Percentiles rank a stretch among this genome's conserved stretches.
Evolutionary conservation across 2,113 vertebrate species (phyloP).

Genomic region (Orientallactaga bullata): DNA sequence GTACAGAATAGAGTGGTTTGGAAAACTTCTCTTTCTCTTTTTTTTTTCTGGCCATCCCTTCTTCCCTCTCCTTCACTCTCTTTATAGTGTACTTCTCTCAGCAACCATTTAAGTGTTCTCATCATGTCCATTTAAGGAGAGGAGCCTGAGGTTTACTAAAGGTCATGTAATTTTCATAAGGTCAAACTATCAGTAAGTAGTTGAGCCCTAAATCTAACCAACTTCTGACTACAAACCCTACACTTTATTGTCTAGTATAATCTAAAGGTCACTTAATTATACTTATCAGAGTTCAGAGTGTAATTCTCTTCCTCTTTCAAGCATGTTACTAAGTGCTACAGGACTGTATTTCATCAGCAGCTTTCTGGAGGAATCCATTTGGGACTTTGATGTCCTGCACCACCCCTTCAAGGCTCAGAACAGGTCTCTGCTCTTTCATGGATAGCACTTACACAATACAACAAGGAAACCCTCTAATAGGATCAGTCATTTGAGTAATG

Average conservation of each 20-base stretch:
- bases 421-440: neutral
- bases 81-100: neutral
- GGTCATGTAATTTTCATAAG: neutral
- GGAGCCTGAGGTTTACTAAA: slow-evolving; percentile 18
- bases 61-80: neutral
- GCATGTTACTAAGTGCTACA: slow-evolving; percentile 8
- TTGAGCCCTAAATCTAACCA: neutral
- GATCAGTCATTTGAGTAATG: slow-evolving; percentile 51
- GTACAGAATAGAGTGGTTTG: neutral
- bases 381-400: slow-evolving; percentile 52
- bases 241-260: slow-evolving; percentile 23
- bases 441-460: slow-evolving; percentile 36
- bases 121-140: slow-evolving; percentile 6
- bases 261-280: slow-evolving; percentile 48
- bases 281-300: slow-evolving; percentile 34
- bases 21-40: neutral
- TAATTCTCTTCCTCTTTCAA: slow-evolving; percentile 57
- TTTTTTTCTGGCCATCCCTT: neutral
- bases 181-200: neutral
- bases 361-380: slow-evolving; percentile 17
- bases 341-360: slow-evolving; percentile 23
- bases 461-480: neutral
- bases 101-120: neutral
- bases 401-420: neutral
- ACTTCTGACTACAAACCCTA: neutral